Evolutionary conservation across 2,888 invertebrate genomes (phyloP), one percentile per base, ranked within the genome.

Genomic region (Rotaria magnacalcarata): DNA sequence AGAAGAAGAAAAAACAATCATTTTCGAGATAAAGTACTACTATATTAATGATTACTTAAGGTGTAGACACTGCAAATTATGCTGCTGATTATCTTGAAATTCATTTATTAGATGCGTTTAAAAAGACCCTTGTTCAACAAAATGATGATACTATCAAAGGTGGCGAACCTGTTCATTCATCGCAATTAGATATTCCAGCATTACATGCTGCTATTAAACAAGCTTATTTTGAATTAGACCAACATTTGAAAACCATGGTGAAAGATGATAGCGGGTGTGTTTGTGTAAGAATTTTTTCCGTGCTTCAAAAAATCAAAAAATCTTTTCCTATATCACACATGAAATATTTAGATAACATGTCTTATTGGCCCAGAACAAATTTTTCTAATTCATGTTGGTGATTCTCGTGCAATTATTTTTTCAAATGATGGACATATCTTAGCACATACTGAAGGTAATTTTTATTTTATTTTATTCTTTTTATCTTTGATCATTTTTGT

Each of bases 331-430:
- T 34, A 34, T 34, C 34, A 34, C 34, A 2, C 34, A 34, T 34
- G 34, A 34, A 34, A 47, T 80, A 1, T 80, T 80, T 80, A 80
- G 34, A 96, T 99, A n/a, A 96, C 96, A 92, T 95, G 95, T 87
- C 95, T 99, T 89, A 94, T 99, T 87, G 96, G 97, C 86, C 96
- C 96, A 14, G 94, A 94, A 89, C 92, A 93, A 89, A 91, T 93
- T 86, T 92, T 91, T 89, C 90, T 91, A 88, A 91, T 90, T 86
- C 91, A 91, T 88, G 91, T 91, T 88, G 92, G 91, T 91, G 91
- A 92, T 88, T 98, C 97, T 3, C 93, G 99, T 85, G 97, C 96
- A 7, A 95, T 99, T 47, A 92, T 98, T 41, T 95, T 95, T 89
- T 93, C 95, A 75, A 94, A 94, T 88, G 95, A 95, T 27, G 92